Base-by-base conservation (phyloP, 2,113 vertebrate genomes). In the Pelecanoides urinatrix region DNA sequence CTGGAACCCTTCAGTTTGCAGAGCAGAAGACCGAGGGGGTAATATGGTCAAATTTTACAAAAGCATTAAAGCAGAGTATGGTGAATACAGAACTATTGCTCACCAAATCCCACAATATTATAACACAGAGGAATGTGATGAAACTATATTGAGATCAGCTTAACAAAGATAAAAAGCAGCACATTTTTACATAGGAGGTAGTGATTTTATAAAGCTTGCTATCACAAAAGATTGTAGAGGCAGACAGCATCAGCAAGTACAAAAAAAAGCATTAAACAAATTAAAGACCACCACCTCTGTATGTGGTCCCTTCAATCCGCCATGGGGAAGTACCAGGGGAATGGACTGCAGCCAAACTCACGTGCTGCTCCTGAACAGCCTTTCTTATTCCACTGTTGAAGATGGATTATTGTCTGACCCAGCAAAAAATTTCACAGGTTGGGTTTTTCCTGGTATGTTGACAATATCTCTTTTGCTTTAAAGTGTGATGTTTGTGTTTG, bases 221-320 rank as follows among this genome's bases (percentile, higher is more conserved):
- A 13, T 62, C 55, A 86, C 25, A 30, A 49, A 29, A 89, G 52
- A 63, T 8, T 50, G 16, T 20, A 76, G 14, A 86, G 36, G 34
- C 63, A 73, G 25, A 63, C 17, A 59, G 32, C 7, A 4, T 26
- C 52, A 88, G 42, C n/a, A 77, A 53, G n/a, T 9, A 44, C 7
- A 42, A 40, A 76, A 72, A 70, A 27, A 50, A 6, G 4, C n/a
- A 83, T 26, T 0, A 58, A 7, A 58, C 2, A 91, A 92, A 88
- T 45, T 72, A 26, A 75, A 65, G 27, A 76, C 9, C 5, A 34
- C 2, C 9, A 17, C 27, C 36, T 78, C 38, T 68, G 23, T 38
- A 47, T 0, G 0, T 34, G 16, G 27, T 25, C n/a, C 36, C 32
- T 86, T 59, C 38, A 50, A 59, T 38, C 23, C 3, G 0, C n/a